phyloP scores from a whole-genome alignment of 2,113 vertebrate species.

The Vidua chalybeata region DNA sequence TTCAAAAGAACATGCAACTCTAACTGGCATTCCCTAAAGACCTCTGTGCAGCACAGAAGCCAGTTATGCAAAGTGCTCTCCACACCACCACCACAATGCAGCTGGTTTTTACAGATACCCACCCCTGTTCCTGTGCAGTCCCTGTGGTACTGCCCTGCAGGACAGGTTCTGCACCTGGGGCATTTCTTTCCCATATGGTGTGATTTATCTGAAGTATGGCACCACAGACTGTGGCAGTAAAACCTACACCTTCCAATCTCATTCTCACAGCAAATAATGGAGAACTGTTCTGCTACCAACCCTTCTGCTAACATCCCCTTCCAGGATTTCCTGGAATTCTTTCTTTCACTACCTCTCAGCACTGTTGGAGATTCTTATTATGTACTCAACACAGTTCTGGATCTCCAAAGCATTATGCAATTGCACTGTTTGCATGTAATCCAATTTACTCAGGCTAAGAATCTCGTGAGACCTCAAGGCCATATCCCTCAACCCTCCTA shows the following conservation, averaged over 20 bases:
- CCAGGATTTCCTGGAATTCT: not conserved
- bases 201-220: not conserved
- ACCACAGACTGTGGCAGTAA: not conserved
- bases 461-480: not conserved
- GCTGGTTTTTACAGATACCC: not conserved
- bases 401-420: not conserved
- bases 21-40: not conserved
- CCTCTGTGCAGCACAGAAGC: not conserved
- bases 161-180: not conserved
- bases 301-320: not conserved
- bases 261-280: not conserved
- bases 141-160: fast-evolving
- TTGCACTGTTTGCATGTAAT: not conserved
- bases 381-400: not conserved
- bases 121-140: not conserved
- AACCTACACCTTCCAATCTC: not conserved
- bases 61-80: not conserved
- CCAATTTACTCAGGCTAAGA: not conserved
- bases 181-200: not conserved
- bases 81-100: not conserved
- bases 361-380: not conserved
- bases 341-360: not conserved
- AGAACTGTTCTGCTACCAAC: not conserved
- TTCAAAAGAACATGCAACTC: not conserved
- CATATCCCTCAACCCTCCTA: not conserved